phyloP scores from a whole-genome alignment of 2,797 vertebrate genomes.

The Neoniphon sammara region DNA sequence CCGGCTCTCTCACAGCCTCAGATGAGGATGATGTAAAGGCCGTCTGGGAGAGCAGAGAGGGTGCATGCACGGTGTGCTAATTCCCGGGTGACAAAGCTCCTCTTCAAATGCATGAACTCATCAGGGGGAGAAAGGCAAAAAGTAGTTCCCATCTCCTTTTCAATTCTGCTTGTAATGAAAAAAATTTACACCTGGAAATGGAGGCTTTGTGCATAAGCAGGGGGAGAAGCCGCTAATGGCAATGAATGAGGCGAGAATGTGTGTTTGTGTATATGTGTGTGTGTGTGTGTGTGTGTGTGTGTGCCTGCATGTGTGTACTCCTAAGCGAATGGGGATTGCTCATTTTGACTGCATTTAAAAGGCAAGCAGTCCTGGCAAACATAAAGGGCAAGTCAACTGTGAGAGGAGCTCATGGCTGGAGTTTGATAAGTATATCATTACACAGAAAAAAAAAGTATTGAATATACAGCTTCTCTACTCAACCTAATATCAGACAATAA shows the following conservation, averaged over 20 bases:
- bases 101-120: constrained; percentile 86
- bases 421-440: constrained; percentile 46
- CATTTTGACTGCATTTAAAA: constrained; percentile 62
- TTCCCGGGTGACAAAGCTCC: constrained; percentile 83
- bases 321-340: constrained; percentile 10
- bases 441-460: background rate
- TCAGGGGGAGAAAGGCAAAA: constrained; percentile 73
- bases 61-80: constrained; percentile 82
- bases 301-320: background rate
- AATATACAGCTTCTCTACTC: background rate
- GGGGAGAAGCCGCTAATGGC: constrained; percentile 74
- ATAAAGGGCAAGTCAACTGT: constrained; percentile 64
- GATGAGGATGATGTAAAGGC: constrained; percentile 74
- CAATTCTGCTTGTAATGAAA: constrained; percentile 83
- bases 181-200: constrained; percentile 82
- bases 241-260: constrained; percentile 65
- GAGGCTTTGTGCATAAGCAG: constrained; percentile 76
- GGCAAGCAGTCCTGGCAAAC: constrained; percentile 58
- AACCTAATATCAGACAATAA: too few species aligned
- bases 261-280: constrained; percentile 44
- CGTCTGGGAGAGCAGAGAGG: constrained; percentile 67
- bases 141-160: constrained; percentile 77
- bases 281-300: constrained; percentile 3
- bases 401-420: constrained; percentile 57
- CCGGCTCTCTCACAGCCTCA: constrained; percentile 37